phyloP scores from a whole-genome alignment of 2,113 vertebrate species.

The Morone chrysops region DNA sequence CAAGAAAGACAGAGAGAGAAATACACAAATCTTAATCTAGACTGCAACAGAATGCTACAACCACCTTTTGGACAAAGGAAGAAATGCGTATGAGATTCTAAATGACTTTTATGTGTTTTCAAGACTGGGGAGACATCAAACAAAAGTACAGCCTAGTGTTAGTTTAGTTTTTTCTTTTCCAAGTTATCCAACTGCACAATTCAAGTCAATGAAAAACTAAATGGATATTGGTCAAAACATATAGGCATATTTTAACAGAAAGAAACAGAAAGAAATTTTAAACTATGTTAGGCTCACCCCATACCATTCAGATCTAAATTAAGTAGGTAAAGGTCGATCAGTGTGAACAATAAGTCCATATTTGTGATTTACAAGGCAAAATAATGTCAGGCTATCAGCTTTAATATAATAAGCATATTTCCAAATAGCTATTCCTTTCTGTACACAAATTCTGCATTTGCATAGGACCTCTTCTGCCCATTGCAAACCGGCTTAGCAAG shows the following conservation, averaged over 20 bases:
- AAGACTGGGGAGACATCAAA: neutral
- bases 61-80: neutral
- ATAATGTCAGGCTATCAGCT: neutral
- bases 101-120: neutral
- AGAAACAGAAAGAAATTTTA: too few species aligned
- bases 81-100: neutral
- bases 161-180: neutral
- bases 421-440: neutral
- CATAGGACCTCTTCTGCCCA: neutral
- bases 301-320: neutral
- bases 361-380: neutral
- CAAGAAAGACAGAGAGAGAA: constrained; percentile 16
- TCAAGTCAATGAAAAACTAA: neutral
- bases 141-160: neutral
- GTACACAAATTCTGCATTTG: neutral
- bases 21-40: constrained; percentile 1
- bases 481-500: neutral
- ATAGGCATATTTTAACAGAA: neutral
- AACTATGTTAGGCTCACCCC: neutral
- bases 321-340: neutral
- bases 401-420: neutral
- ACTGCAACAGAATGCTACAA: neutral
- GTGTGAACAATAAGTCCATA: neutral
- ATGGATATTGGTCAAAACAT: neutral
- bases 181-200: neutral